A percentile compares a stretch with the other conserved stretches of the same genome.
Conservation (phyloP, 2,888 invertebrate species). For the Timema cristinae region DNA sequence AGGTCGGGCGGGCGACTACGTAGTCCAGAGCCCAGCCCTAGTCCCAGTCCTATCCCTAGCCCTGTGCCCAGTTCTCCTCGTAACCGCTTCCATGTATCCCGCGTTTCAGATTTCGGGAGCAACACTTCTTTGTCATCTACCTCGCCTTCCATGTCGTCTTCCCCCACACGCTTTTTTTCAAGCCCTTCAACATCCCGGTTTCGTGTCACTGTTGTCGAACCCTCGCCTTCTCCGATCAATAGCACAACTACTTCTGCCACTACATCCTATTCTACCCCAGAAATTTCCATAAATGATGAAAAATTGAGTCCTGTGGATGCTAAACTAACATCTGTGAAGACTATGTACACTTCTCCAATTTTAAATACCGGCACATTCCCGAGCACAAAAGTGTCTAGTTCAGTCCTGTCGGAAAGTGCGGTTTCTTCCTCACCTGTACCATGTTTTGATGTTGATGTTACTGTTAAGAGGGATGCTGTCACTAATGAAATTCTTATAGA, state of each 20-base stretch:
- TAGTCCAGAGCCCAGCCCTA: conserved; percentile 62
- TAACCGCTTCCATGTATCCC: conserved; percentile 42
- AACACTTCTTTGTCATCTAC: conserved; percentile 14
- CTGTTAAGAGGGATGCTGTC: conserved; percentile 13
- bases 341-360: not conserved
- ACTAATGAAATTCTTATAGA: conserved; percentile 10
- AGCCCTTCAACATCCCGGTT: conserved; percentile 37
- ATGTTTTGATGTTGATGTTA: conserved; percentile 13
- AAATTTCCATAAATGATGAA: conserved; percentile 4
- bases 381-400: not conserved
- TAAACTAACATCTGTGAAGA: not conserved
- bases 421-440: too few relatives aligned
- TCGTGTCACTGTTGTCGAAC: conserved; percentile 44
- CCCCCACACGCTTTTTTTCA: conserved; percentile 29
- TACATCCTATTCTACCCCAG: conserved; percentile 44
- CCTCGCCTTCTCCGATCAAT: conserved; percentile 34
- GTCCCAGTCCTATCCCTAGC: conserved; percentile 62
- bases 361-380: not conserved
- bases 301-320: conserved; percentile 1
- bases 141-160: conserved; percentile 26
- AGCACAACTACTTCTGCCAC: conserved; percentile 33
- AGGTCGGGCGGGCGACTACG: conserved; percentile 55
- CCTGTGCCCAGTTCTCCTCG: conserved; percentile 57
- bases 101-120: not conserved
- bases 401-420: not conserved